These are phyloP conservation scores for Menidia menidia DNA, from an alignment of 2,797 vertebrate genomes.

Conservation along the genomic window DNA sequence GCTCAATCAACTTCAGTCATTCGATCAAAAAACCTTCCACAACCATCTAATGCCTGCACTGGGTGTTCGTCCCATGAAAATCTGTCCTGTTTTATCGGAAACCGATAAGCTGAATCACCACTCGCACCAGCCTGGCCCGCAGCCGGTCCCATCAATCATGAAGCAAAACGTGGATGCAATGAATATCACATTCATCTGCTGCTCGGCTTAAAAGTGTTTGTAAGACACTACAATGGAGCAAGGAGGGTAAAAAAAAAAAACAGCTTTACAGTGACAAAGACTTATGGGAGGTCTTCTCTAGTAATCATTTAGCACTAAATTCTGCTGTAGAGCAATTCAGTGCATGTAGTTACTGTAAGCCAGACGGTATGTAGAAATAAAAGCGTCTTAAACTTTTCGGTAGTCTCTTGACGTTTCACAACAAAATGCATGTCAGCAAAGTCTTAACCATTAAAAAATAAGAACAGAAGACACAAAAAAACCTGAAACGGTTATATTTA, in stretches of 20 bases:
- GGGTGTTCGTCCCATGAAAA: constrained; percentile 32
- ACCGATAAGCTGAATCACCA: constrained; percentile 42
- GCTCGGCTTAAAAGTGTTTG: constrained; percentile 53
- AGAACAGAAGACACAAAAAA: no score
- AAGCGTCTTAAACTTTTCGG: not conserved
- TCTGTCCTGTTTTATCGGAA: constrained; percentile 40
- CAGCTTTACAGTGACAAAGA: constrained; percentile 9
- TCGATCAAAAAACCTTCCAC: constrained; percentile 13
- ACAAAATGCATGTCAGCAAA: not conserved
- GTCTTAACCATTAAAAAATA: no score
- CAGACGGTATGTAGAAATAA: not conserved
- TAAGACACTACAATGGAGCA: constrained; percentile 25
- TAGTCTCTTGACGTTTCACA: not conserved
- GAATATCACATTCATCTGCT: constrained; percentile 42
- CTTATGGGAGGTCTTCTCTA: not conserved
- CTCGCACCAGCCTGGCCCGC: constrained; percentile 17
- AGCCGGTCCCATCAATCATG: constrained; percentile 51
- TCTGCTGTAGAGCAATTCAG: not conserved
- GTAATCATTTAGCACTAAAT: not conserved
- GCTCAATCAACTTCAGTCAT: not conserved
- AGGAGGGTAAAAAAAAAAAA: not conserved
- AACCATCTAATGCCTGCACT: constrained; percentile 4
- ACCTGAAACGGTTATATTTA: no score
- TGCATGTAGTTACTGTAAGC: not conserved
- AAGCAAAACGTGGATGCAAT: constrained; percentile 54